Evolutionary conservation across 2,888 invertebrate species (phyloP).

Genomic region (Leptinotarsa tumamoca): DNA sequence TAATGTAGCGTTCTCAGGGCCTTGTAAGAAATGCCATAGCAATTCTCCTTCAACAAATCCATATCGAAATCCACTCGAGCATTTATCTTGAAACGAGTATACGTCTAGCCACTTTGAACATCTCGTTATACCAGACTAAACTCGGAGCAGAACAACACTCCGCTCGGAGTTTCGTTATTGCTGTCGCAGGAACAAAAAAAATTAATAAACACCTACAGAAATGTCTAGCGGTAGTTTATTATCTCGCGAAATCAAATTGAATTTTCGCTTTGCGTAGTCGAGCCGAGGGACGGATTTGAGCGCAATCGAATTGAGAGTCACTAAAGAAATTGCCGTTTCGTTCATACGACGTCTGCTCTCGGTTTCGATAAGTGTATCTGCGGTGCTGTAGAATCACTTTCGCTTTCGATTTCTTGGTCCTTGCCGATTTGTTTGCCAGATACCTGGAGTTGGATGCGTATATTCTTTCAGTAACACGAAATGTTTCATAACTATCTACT

Average conservation of each 20-base stretch:
- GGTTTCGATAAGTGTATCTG: constrained; percentile 1
- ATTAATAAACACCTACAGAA: not conserved
- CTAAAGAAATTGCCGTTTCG: not conserved
- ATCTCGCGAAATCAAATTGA: constrained; percentile 10
- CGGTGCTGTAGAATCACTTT: constrained; percentile 1
- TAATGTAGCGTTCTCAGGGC: no score
- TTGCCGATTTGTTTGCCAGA: not conserved
- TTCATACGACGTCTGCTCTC: not conserved
- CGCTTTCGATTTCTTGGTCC: not conserved
- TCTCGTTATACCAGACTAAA: not conserved
- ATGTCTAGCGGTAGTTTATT: constrained; percentile 1
- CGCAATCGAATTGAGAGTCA: not conserved
- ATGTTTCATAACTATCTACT: no score
- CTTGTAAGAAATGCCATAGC: no score
- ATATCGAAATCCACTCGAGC: not conserved
- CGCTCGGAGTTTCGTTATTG: not conserved
- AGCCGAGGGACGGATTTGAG: not conserved
- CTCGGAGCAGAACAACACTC: not conserved
- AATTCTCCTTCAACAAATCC: no score
- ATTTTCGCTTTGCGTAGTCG: not conserved
- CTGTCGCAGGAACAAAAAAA: not conserved
- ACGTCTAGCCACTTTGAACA: not conserved
- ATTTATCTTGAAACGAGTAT: not conserved
- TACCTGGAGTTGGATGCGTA: not conserved
- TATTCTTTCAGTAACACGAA: no score